A percentile compares a stretch with the other conserved stretches of the same genome.
Conservation (phyloP, 37 sponge, comb jelly and placozoan species). For the Hormiphora californensis region DNA sequence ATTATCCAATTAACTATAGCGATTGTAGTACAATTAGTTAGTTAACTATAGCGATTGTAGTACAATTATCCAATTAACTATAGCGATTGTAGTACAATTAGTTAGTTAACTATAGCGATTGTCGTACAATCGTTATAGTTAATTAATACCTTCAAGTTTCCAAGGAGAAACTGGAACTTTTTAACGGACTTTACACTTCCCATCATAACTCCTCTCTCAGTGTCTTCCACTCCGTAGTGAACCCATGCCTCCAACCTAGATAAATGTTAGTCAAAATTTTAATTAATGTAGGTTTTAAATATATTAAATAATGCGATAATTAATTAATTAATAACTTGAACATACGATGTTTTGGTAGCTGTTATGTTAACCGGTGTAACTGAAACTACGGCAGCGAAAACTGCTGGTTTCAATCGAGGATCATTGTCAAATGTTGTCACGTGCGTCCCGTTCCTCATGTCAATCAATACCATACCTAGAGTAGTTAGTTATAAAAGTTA, state of each 20-base stretch:
- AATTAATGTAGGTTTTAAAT: neutral
- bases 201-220: neutral
- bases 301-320: neutral
- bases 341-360: neutral
- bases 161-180: too few relatives aligned
- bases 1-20: too few relatives aligned
- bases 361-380: neutral
- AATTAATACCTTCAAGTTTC: too few relatives aligned
- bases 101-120: too few relatives aligned
- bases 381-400: neutral
- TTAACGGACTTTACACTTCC: neutral
- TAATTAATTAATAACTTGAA: neutral
- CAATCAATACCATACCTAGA: neutral
- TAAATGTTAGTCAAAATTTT: neutral
- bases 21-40: too few relatives aligned
- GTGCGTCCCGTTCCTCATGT: neutral
- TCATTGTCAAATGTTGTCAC: neutral
- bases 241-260: constrained; percentile 7
- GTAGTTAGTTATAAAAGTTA: neutral
- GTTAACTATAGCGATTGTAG: too few relatives aligned
- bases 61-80: too few relatives aligned
- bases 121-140: too few relatives aligned
- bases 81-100: too few relatives aligned
- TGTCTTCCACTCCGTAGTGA: neutral
- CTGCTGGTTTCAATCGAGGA: neutral